Evolutionary conservation across 92 coral and sea anemone genomes (phyloP).

Genomic region (Galaxea fascicularis): DNA sequence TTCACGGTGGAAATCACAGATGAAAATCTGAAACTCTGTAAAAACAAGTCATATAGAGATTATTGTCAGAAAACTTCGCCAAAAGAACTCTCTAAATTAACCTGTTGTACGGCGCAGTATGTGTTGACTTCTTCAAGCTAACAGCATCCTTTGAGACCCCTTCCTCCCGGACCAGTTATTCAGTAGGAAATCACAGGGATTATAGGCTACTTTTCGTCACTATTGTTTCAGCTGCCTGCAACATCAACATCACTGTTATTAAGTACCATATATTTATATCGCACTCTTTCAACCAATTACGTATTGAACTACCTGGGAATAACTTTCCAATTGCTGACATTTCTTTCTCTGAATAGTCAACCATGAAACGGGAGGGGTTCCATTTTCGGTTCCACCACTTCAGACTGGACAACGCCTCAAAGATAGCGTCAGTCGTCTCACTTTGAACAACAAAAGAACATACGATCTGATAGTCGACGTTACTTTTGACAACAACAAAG

Average conservation of each 20-base stretch:
- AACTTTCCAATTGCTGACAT: constrained; percentile 24
- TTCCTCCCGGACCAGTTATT: neutral
- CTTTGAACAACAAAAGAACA: too few species aligned
- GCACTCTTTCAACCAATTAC: neutral
- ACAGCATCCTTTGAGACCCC: neutral
- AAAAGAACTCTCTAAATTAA: neutral
- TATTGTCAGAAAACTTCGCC: neutral
- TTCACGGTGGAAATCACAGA: too few species aligned
- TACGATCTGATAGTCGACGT: too few species aligned
- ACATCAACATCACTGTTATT: neutral
- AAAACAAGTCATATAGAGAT: constrained; percentile 16
- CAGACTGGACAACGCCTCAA: too few species aligned
- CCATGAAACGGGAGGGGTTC: too few species aligned
- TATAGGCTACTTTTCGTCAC: neutral
- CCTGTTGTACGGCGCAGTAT: neutral
- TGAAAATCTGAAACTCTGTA: constrained; percentile 20
- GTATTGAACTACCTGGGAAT: constrained; percentile 13
- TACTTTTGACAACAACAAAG: too few species aligned
- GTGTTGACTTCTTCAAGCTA: constrained; percentile 21
- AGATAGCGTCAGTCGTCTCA: too few species aligned
- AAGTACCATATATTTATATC: neutral
- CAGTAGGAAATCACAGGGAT: constrained; percentile 1
- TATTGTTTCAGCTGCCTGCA: neutral
- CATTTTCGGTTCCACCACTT: too few species aligned
- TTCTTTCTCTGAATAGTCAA: too few species aligned